A percentile compares a stretch with the other conserved stretches of the same genome.
These are phyloP conservation scores for Nomada ferruginata DNA, from an alignment of 2,888 invertebrate genomes.

Conservation along the genomic window DNA sequence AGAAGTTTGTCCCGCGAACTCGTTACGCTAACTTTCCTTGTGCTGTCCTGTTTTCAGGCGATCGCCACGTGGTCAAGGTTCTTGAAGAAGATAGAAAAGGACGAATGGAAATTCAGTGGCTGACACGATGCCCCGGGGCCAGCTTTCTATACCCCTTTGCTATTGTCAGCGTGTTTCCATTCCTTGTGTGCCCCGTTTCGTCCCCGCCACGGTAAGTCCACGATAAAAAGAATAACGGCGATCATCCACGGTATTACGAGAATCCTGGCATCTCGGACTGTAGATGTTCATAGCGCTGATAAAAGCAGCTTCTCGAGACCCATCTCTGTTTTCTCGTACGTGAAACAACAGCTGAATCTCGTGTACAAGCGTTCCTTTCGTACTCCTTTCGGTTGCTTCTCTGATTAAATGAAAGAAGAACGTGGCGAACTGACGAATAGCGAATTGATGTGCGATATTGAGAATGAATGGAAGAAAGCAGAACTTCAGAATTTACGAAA, in stretches of 20 bases:
- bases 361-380: too few species aligned
- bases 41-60: constrained; percentile 18
- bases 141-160: constrained; percentile 16
- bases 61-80: constrained; percentile 34
- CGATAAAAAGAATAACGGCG: constrained; percentile 67
- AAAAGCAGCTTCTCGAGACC: constrained; percentile 48
- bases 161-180: constrained; percentile 39
- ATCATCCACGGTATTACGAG: constrained; percentile 64
- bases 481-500: too few species aligned
- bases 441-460: too few species aligned
- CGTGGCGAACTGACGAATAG: too few species aligned
- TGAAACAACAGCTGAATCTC: neutral
- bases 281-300: constrained; percentile 62
- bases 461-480: too few species aligned
- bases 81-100: constrained; percentile 18
- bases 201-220: constrained; percentile 38
- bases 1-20: constrained; percentile 11
- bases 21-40: constrained; percentile 16
- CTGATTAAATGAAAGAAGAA: too few species aligned
- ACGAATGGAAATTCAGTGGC: constrained; percentile 57
- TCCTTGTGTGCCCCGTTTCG: constrained; percentile 42
- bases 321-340: constrained; percentile 31
- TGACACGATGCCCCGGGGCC: constrained; percentile 15
- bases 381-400: too few species aligned
- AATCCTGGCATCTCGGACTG: constrained; percentile 50